Evolutionary conservation across 2,113 vertebrate genomes (phyloP).

Genomic region (Tyto alba): DNA sequence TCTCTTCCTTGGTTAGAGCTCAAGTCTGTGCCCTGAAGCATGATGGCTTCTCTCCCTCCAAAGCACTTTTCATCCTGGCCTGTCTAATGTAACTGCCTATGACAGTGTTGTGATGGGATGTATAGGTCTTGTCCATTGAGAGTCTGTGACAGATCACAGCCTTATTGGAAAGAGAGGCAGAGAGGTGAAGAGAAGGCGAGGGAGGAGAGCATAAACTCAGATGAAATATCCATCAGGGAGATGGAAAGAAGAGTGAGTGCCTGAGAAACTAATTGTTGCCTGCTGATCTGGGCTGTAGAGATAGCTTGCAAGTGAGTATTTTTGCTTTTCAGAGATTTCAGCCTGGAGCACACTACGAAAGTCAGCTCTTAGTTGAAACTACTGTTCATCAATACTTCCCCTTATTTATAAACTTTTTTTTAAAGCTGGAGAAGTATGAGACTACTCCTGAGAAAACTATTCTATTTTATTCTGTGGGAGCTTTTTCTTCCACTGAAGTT

Average conservation of each 20-base stretch:
- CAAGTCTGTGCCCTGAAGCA: slow-evolving; percentile 43
- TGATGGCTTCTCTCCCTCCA: slow-evolving; percentile 30
- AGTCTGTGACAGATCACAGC: slow-evolving; percentile 44
- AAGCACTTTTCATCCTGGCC: slow-evolving; percentile 22
- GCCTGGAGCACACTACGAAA: neutral
- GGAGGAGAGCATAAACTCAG: slow-evolving; percentile 31
- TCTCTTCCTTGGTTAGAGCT: slow-evolving; percentile 47
- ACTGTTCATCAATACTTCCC: slow-evolving; percentile 1
- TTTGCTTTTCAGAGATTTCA: slow-evolving; percentile 39
- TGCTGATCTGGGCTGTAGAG: slow-evolving; percentile 30
- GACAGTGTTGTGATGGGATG: slow-evolving; percentile 50
- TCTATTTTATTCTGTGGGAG: neutral
- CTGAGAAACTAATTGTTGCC: slow-evolving; percentile 35
- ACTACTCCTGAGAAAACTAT: neutral
- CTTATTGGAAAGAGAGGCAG: slow-evolving; percentile 25
- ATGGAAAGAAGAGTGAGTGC: slow-evolving; percentile 43
- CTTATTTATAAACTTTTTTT: neutral
- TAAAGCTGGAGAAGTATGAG: neutral
- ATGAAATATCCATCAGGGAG: slow-evolving; percentile 52
- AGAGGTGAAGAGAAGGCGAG: neutral
- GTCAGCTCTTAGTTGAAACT: slow-evolving; percentile 3
- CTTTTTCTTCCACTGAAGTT: neutral
- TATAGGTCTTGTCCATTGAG: slow-evolving; percentile 46
- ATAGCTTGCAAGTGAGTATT: slow-evolving; percentile 23
- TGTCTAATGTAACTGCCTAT: slow-evolving; percentile 40